phyloP scores from a whole-genome alignment of 1,140 invertebrate species.

The Leptoteleia sp. region DNA sequence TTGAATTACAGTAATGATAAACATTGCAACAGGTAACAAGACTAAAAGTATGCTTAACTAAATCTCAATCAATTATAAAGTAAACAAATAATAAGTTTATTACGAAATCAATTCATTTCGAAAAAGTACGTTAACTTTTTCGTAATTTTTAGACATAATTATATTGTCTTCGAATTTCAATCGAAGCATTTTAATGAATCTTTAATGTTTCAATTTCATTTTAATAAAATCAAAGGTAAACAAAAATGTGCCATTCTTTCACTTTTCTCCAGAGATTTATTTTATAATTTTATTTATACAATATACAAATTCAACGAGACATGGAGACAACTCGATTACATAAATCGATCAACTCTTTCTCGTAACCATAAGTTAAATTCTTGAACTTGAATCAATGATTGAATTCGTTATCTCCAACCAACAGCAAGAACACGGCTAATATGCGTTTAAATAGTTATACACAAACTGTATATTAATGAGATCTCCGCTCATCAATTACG shows the following conservation, averaged over 20 bases:
- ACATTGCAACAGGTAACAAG: too few species aligned
- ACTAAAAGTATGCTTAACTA: too few species aligned
- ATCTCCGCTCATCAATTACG: constrained; percentile 75
- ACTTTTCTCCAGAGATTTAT: constrained; percentile 76
- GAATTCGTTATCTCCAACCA: constrained; percentile 50
- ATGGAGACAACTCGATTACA: constrained; percentile 60
- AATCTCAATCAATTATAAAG: too few species aligned
- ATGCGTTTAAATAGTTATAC: constrained; percentile 70
- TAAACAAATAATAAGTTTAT: too few species aligned
- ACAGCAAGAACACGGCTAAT: constrained; percentile 64
- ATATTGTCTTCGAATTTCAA: too few species aligned
- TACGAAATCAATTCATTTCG: too few species aligned
- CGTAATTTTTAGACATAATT: too few species aligned
- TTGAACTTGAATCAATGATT: constrained; percentile 33
- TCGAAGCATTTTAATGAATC: too few species aligned
- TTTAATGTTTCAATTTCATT: too few species aligned
- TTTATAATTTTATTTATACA: constrained; percentile 76
- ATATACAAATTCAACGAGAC: constrained; percentile 76
- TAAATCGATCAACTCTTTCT: constrained; percentile 16
- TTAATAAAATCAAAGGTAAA: too few species aligned
- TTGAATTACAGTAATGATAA: too few species aligned
- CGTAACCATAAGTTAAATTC: constrained; percentile 66
- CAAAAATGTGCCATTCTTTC: not conserved
- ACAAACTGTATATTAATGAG: constrained; percentile 67
- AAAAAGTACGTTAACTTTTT: too few species aligned